phyloP scores from a whole-genome alignment of 2,113 vertebrate genomes.

The Sisor rabdophorus region DNA sequence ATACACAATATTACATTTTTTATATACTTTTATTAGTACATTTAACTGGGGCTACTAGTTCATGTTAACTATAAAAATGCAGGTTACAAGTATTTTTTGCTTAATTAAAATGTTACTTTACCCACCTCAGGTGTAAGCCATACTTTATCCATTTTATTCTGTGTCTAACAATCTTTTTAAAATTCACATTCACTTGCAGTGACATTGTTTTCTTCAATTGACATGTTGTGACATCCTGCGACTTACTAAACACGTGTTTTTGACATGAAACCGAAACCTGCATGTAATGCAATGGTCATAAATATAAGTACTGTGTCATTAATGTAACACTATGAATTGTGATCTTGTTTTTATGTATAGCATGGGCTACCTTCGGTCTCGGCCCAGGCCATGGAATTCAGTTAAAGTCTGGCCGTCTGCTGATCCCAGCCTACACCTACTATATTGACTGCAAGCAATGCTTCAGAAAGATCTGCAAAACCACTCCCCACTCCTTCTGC shows the following conservation, averaged over 20 bases:
- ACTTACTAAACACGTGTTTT: background rate
- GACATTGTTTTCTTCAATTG: background rate
- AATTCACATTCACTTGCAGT: background rate
- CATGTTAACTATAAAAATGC: no score
- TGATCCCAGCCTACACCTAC: conserved; percentile 90
- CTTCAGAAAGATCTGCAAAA: conserved; percentile 83
- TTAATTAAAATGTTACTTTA: no score
- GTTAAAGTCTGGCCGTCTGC: conserved; percentile 81
- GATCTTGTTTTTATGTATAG: conserved; percentile 56
- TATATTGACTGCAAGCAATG: conserved; percentile 84
- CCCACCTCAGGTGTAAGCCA: background rate
- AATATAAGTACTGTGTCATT: background rate
- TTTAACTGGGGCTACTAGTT: no score
- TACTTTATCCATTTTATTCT: background rate
- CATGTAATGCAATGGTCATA: background rate
- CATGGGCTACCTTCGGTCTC: conserved; percentile 91
- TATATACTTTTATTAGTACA: no score
- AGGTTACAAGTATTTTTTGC: no score
- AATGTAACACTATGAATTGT: background rate
- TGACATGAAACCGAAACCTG: background rate
- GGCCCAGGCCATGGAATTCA: conserved; percentile 91
- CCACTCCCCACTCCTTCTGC: conserved; percentile 80
- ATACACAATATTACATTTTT: no score
- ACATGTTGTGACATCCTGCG: background rate
- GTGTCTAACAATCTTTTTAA: background rate